phyloP scores from a whole-genome alignment of 2,888 invertebrate genomes.

The Amitus sp. region DNA sequence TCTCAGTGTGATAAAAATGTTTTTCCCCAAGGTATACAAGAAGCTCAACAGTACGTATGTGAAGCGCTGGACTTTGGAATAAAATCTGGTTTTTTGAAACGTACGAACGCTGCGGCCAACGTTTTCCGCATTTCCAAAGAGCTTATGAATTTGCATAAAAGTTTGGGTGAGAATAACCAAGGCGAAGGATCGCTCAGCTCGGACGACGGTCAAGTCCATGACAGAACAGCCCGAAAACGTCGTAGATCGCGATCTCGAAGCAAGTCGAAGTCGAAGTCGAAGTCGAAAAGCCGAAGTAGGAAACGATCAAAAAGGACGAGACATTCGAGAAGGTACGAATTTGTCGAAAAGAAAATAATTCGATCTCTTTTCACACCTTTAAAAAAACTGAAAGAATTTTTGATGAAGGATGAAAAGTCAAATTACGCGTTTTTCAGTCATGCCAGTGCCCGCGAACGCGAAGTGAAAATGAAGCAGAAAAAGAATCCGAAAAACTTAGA shows the following conservation, averaged over 20 bases:
- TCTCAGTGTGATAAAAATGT: too few relatives aligned
- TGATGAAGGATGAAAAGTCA: background rate
- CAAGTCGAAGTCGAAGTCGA: background rate
- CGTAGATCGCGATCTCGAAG: conserved; percentile 12
- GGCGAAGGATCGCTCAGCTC: background rate
- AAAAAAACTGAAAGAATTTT: background rate
- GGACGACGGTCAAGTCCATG: conserved; percentile 33
- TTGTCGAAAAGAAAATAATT: background rate
- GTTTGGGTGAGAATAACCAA: background rate
- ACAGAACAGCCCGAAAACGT: conserved; percentile 11
- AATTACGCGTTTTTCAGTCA: background rate
- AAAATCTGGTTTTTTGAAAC: conserved; percentile 48
- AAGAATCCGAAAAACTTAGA: background rate
- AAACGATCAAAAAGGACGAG: conserved; percentile 23
- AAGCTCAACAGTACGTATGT: conserved; percentile 44
- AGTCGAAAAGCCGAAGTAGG: conserved; percentile 14
- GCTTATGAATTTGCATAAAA: conserved; percentile 20
- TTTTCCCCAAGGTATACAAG: conserved; percentile 31
- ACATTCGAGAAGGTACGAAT: background rate
- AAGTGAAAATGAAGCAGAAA: background rate
- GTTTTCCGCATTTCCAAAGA: conserved; percentile 50
- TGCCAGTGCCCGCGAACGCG: background rate
- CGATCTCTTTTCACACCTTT: too few relatives aligned
- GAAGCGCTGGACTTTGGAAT: conserved; percentile 50
- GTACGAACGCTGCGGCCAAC: conserved; percentile 40